Percentiles rank a stretch among this genome's conserved stretches.
Conservation (phyloP, 1,140 invertebrate species). For the Drosophila willistoni region DNA sequence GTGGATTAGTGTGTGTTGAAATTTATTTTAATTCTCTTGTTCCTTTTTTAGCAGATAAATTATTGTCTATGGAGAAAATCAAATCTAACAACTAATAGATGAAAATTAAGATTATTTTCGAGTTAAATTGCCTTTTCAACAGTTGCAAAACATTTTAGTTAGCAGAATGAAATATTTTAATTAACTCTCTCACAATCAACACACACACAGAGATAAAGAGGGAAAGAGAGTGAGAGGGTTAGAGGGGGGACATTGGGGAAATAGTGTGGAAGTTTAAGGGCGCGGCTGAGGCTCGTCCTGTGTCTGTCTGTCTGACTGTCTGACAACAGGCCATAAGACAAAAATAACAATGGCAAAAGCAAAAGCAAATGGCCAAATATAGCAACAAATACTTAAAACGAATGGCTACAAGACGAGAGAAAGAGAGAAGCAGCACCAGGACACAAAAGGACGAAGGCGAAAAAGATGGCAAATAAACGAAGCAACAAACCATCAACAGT, state of each 20-base stretch:
- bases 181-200: slow-evolving; percentile 40
- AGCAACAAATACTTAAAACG: slow-evolving; percentile 58
- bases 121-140: slow-evolving; percentile 51
- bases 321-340: slow-evolving; percentile 54
- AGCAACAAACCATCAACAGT: slow-evolving; percentile 80
- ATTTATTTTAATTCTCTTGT: slow-evolving; percentile 3
- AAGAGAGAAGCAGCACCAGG: slow-evolving; percentile 71
- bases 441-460: slow-evolving; percentile 38
- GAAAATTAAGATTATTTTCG: slow-evolving; percentile 47
- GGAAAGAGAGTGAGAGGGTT: not conserved
- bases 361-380: slow-evolving; percentile 65
- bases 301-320: slow-evolving; percentile 26
- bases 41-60: not conserved
- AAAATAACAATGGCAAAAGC: slow-evolving; percentile 67
- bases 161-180: slow-evolving; percentile 47
- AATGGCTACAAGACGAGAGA: slow-evolving; percentile 36
- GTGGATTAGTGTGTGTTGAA: not conserved
- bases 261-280: slow-evolving; percentile 32
- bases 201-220: not conserved
- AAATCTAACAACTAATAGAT: slow-evolving; percentile 52
- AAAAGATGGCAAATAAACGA: slow-evolving; percentile 69
- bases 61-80: slow-evolving; percentile 19
- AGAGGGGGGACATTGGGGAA: not conserved
- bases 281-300: slow-evolving; percentile 56
- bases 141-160: slow-evolving; percentile 44